These are phyloP conservation scores for Gallinago stenura DNA, from an alignment of 2,797 vertebrate species.

Conservation along the genomic window DNA sequence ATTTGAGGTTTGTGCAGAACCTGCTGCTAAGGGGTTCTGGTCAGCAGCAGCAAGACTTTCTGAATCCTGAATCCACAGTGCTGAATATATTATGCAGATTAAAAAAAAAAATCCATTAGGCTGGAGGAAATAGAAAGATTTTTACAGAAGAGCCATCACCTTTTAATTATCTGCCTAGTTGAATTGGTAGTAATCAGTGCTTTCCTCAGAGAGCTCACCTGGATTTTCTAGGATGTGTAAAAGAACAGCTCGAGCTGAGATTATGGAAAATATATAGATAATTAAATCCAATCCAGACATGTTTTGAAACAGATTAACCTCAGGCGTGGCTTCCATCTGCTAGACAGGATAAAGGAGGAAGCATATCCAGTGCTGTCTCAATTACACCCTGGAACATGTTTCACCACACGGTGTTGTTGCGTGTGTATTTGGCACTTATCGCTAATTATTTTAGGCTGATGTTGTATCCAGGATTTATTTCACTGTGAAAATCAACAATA, in stretches of 20 bases:
- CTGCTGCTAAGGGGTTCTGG: background rate
- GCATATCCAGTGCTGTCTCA: background rate
- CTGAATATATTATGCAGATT: background rate
- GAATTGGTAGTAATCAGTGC: background rate
- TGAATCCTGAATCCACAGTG: no score
- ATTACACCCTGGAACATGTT: background rate
- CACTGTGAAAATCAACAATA: constrained; percentile 41
- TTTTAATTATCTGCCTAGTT: background rate
- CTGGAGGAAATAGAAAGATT: background rate
- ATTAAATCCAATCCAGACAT: background rate
- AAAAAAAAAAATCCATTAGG: no score
- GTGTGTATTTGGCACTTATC: background rate
- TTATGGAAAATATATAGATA: background rate
- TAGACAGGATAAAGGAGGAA: background rate
- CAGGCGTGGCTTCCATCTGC: background rate
- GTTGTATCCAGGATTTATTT: background rate
- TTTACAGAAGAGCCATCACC: background rate
- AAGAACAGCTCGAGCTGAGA: background rate
- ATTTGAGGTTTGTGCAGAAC: background rate
- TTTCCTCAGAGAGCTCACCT: background rate
- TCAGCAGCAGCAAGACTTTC: background rate
- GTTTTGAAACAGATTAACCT: background rate
- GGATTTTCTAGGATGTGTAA: background rate
- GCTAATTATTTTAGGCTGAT: background rate
- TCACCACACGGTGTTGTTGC: background rate